Evolutionary conservation across 2,797 vertebrate species (phyloP).

Genomic region (Melanogrammus aeglefinus): DNA sequence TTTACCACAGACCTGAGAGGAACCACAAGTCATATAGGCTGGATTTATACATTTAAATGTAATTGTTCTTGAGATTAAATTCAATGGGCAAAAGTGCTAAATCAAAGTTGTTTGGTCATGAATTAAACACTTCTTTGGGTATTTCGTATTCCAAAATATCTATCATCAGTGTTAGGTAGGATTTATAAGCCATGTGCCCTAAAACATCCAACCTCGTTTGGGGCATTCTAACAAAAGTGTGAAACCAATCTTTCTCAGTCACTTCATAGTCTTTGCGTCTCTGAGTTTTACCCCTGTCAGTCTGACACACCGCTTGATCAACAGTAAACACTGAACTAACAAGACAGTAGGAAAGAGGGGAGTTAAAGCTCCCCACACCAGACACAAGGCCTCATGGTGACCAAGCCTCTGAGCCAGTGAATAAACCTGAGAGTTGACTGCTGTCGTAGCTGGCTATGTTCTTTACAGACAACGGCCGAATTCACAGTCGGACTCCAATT

Average conservation of each 20-base stretch:
- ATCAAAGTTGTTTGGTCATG: not conserved
- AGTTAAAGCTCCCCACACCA: slow-evolving; percentile 8
- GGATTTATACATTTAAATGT: slow-evolving; percentile 19
- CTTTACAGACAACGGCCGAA: not conserved
- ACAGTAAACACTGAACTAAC: not conserved
- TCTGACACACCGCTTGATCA: not conserved
- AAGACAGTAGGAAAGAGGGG: not conserved
- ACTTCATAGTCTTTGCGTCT: not conserved
- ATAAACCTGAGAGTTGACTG: slow-evolving; percentile 60
- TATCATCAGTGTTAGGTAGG: not conserved
- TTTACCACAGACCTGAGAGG: slow-evolving; percentile 25
- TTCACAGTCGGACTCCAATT: slow-evolving; percentile 3
- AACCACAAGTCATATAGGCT: slow-evolving; percentile 13
- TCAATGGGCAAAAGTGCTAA: slow-evolving; percentile 2
- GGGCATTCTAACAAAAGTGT: not conserved
- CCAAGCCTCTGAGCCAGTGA: slow-evolving; percentile 47
- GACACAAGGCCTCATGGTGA: slow-evolving; percentile 33
- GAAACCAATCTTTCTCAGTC: not conserved
- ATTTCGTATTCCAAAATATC: slow-evolving; percentile 1
- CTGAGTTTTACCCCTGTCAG: not conserved
- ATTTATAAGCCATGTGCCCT: not conserved
- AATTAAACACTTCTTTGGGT: not conserved
- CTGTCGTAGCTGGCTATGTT: slow-evolving; percentile 12
- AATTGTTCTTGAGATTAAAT: not conserved
- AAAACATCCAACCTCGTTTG: not conserved